Conservation (phyloP, 2,797 vertebrate species). For the Crax fasciolata region DNA sequence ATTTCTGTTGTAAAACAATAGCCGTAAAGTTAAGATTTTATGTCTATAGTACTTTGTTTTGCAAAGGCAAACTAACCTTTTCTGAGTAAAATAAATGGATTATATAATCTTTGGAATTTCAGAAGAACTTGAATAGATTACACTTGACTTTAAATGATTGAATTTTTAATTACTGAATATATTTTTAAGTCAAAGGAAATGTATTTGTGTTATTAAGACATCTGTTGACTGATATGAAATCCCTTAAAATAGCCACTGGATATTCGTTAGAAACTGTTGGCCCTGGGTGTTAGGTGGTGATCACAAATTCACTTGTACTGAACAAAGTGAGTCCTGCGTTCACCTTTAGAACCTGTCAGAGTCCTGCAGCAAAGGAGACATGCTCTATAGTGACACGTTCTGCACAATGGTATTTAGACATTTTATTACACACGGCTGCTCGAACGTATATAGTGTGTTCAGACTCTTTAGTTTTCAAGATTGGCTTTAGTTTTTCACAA, state of each 20-base stretch:
- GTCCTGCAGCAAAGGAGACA: not conserved
- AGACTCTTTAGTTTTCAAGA: not conserved
- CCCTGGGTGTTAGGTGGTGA: accelerated
- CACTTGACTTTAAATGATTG: not conserved
- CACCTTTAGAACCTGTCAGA: not conserved
- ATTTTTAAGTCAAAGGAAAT: not conserved
- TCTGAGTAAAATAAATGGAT: not conserved
- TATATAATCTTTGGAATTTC: not conserved
- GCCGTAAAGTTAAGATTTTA: not conserved
- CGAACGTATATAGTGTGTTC: not conserved
- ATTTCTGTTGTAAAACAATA: not conserved
- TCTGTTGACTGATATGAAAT: not conserved
- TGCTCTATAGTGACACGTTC: not conserved
- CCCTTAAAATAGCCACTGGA: not conserved
- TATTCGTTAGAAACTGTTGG: not conserved
- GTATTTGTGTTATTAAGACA: not conserved
- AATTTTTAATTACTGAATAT: not conserved
- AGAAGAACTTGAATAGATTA: not conserved
- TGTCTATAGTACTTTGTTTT: not conserved
- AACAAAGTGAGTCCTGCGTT: not conserved
- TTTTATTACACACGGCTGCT: slow-evolving; percentile 31
- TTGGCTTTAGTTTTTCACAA: not conserved
- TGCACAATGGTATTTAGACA: not conserved
- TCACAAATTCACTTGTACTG: not conserved
- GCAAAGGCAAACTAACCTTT: not conserved